Conservation (phyloP, 2,888 invertebrate genomes). For the Melikaiella ostensackeni region DNA sequence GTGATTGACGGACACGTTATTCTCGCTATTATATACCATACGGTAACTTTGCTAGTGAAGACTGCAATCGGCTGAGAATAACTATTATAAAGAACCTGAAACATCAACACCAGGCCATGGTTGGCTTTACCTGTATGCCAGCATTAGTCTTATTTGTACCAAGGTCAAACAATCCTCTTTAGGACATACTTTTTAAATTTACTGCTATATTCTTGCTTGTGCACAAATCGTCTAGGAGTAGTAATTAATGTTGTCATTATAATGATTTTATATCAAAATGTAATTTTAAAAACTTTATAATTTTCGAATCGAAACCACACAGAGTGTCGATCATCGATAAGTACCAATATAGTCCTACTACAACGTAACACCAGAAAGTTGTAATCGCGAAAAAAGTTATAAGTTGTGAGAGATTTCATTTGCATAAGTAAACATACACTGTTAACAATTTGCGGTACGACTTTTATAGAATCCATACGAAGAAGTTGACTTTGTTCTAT, state of each 20-base stretch:
- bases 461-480: too few species aligned
- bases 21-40: not conserved
- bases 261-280: not conserved
- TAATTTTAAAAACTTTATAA: not conserved
- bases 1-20: not conserved
- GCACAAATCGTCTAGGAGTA: too few species aligned
- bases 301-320: not conserved
- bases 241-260: too few species aligned
- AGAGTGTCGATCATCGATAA: not conserved
- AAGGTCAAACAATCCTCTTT: slow-evolving; percentile 32
- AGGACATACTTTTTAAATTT: slow-evolving; percentile 18
- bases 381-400: not conserved
- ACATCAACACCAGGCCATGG: not conserved
- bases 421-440: slow-evolving; percentile 42
- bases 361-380: not conserved
- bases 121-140: not conserved
- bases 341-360: not conserved
- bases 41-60: not conserved
- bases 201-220: slow-evolving; percentile 13
- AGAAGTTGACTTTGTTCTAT: too few species aligned
- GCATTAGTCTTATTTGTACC: not conserved
- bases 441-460: too few species aligned
- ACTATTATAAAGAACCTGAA: not conserved
- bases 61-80: not conserved
- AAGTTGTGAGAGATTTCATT: slow-evolving; percentile 16